Conservation (phyloP, 2,888 invertebrate genomes). For the Tetragonula carbonaria region DNA sequence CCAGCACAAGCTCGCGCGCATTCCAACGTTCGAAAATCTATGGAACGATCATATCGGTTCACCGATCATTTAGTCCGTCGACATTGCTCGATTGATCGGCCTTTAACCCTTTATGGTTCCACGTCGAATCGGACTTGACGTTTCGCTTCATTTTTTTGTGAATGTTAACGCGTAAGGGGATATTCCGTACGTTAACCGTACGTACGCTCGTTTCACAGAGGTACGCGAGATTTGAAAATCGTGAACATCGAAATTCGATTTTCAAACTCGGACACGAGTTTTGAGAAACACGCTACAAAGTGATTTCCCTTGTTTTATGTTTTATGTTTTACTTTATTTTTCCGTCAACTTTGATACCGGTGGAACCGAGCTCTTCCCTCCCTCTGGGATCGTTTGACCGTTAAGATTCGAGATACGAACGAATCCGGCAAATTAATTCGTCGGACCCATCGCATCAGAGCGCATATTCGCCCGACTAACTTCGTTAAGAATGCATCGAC, state of each 20-base stretch:
- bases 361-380: not conserved
- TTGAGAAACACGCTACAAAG: too few relatives aligned
- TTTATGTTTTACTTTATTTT: not conserved
- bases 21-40: not conserved
- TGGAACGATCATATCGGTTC: not conserved
- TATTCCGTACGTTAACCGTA: not conserved
- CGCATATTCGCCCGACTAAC: conserved; percentile 14
- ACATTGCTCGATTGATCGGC: not conserved
- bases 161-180: not conserved
- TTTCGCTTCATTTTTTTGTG: not conserved
- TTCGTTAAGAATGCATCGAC: conserved; percentile 54
- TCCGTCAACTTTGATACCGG: not conserved
- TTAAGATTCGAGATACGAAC: conserved; percentile 5
- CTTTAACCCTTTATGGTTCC: not conserved
- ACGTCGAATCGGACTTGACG: not conserved
- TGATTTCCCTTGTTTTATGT: too few relatives aligned
- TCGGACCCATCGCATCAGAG: conserved; percentile 13
- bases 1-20: not conserved
- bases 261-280: too few relatives aligned
- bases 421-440: conserved; percentile 44
- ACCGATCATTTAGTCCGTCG: not conserved
- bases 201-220: not conserved
- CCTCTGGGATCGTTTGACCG: not conserved
- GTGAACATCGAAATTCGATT: too few relatives aligned
- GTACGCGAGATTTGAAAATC: not conserved